Evolutionary conservation across 2,797 vertebrate species (phyloP), one percentile per base, ranked within the genome.

Genomic region (Myotis vivesi): DNA sequence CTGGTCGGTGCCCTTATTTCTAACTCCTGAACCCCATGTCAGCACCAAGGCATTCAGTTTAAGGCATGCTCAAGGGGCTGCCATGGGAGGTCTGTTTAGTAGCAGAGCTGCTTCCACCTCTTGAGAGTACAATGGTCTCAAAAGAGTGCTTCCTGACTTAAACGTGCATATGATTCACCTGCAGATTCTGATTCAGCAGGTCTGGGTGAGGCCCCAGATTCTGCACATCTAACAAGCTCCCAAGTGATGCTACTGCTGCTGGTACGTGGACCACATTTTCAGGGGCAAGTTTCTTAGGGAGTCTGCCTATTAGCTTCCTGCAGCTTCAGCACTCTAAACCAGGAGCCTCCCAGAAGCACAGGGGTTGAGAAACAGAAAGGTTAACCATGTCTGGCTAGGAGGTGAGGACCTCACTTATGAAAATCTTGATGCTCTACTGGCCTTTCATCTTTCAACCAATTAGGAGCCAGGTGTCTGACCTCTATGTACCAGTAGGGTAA

Each of bases 391-490:
- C 92, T 77, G 36, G n/a, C 30, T 38, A 15, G 46, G 20, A 82
- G 22, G 81, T 68, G 73, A 68, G 77, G 53, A 44, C 11, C 23
- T 94, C 62, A 17, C 33, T 85, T 64, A 82, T 17, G 41, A 81
- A 95, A 94, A 84, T 28, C 76, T 68, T 80, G 49, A 82, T 83
- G 49, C 55, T 95, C 25, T 71, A 5, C 23, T 85, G 53, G 30
- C 33, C 59, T 84, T 95, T 90, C 72, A 51, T 51, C 59, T 82
- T 38, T 73, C 72, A 62, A 16, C 38, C 68, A 55, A 41, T 92
- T 83, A 92, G 49, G 64, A 73, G 82, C 51, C 16, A 82, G 88
- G 64, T 49, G 6, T 28, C 75, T 88, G 93, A 85, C 72, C 71
- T 92, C 20, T 25, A 11, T 44, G 44, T 75, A 68, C 69, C 19